Evolutionary conservation across 23 tunicate genomes (phyloP), one percentile per base, ranked within the genome.

Genomic region (Botrylloides violaceus): DNA sequence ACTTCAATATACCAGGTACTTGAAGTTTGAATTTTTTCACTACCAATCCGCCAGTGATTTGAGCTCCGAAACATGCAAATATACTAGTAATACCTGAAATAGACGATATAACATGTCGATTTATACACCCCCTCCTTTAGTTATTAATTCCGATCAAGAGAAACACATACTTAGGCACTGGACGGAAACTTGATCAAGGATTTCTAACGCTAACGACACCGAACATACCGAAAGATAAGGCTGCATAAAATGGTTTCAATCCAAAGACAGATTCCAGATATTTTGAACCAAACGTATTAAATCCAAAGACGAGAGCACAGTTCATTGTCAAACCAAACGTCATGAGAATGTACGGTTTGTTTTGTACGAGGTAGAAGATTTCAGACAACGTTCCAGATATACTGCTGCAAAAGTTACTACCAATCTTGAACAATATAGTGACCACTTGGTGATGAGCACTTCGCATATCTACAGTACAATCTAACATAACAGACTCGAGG

Each of bases 211-310:
- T n/a, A n/a, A n/a, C n/a, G n/a, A 80, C 70, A 38, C 28, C n/a
- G n/a, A n/a, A n/a, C n/a, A n/a, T n/a, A 72, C 93, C 93, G 12
- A 73, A 60, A 53, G 71, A 73, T 24, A 71, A 70, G 36, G 84
- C 75, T 2, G 84, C 79, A 20, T 66, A 28, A 6, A 82, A 48
- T 1, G 93, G 80, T 5, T 80, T 64, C 20, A 85, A 25, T 5
- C 76, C 80, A 55, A 85, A 85, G 64, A 85, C 61, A 9, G 81
- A 65, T 63, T 85, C 84, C 49, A 85, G 65, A 49, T 85, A 85
- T 58, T 85, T 85, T 27, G 84, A 79, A 1, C 79, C 76, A 64
- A 85, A 85, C 26, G 80, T 80, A 19, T 78, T 33, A 49, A 85
- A 47, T 6, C 93, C 93, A 31, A 47, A 58, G 15, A 79, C 64